Evolutionary conservation across 2,113 vertebrate species (phyloP), one percentile per base, ranked within the genome.

Genomic region (Charadrius vociferus): DNA sequence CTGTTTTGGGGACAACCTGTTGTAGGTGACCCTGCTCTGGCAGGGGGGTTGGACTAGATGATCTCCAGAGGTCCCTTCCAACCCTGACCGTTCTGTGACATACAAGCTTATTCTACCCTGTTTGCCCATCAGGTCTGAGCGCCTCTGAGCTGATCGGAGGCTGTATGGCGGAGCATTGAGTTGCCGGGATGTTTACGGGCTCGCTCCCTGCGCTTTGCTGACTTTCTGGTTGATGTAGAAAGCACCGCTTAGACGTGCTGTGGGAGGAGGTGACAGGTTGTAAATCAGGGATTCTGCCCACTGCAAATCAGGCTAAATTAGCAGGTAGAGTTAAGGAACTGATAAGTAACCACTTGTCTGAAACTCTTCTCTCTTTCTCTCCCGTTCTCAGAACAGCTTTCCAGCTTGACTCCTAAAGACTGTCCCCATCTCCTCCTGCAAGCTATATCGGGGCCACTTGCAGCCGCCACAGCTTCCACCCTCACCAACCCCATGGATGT

Each of bases 401-500:
- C 99, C 0, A 88, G 97, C 95, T 23, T 99, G 94, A 99, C 99
- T 22, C 99, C 99, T 6, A 98, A 98, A 34, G 98, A 99, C 77
- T 99, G 99, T 82, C 99, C 99, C 20, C 99, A 99, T 95, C 99
- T 99, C 86, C 97, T 99, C 37, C 98, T 99, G 73, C 99, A 99
- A 95, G 99, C 99, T 1, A 89, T 99, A 62, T 99, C 99, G 0
- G 99, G 99, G 84, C 99, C 99, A 1, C 97, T 99, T 66, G 99
- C 99, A 1, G 99, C 99, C 13, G 99, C 99, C 3, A 99, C 99
- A 0, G 99, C 99, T 52, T 99, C 99, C 81, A 99, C 99, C 24
- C 98, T 99, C 97, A 99, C 99, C 97, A 99, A 99, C 93, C 99
- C 99, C 53, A 99, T 99, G 99, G 99, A 99, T 14, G 99, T 99